phyloP scores from a whole-genome alignment of 2,888 invertebrate genomes.

The Dryocosmus kuriphilus region DNA sequence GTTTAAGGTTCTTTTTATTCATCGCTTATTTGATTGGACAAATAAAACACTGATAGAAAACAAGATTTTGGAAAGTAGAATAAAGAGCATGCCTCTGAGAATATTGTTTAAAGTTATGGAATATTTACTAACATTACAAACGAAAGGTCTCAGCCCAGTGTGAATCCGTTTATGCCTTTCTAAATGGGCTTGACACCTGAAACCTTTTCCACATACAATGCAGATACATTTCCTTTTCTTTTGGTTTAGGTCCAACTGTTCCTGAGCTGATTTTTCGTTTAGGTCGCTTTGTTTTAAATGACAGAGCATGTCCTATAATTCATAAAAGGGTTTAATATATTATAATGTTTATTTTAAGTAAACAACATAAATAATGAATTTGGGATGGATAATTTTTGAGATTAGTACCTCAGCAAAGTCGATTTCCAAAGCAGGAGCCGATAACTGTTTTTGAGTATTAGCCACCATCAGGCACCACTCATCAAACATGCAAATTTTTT shows the following conservation, averaged over 20 bases:
- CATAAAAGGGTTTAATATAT: slow-evolving; percentile 7
- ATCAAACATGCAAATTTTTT: slow-evolving; percentile 73
- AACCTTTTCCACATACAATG: slow-evolving; percentile 79
- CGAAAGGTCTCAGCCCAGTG: slow-evolving; percentile 80
- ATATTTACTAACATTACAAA: slow-evolving; percentile 75
- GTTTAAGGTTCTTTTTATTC: neutral
- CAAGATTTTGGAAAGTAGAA: neutral
- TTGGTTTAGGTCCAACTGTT: slow-evolving; percentile 37
- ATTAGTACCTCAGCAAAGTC: slow-evolving; percentile 71
- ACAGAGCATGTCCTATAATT: slow-evolving; percentile 69
- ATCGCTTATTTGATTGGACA: neutral
- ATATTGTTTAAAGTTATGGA: neutral
- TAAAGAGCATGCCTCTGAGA: neutral
- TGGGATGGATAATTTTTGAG: neutral
- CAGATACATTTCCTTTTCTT: slow-evolving; percentile 63
- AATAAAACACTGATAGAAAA: no score
- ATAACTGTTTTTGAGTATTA: slow-evolving; percentile 72
- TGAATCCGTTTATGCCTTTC: slow-evolving; percentile 80
- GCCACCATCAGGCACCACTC: slow-evolving; percentile 74
- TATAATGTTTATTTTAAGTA: neutral
- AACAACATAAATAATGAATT: neutral
- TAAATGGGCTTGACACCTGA: slow-evolving; percentile 80
- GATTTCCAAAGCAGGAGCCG: slow-evolving; percentile 70
- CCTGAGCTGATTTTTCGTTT: slow-evolving; percentile 50
- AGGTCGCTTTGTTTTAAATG: slow-evolving; percentile 69